Conservation (phyloP, 2,113 vertebrate genomes). For the Diphyllodes magnificus region DNA sequence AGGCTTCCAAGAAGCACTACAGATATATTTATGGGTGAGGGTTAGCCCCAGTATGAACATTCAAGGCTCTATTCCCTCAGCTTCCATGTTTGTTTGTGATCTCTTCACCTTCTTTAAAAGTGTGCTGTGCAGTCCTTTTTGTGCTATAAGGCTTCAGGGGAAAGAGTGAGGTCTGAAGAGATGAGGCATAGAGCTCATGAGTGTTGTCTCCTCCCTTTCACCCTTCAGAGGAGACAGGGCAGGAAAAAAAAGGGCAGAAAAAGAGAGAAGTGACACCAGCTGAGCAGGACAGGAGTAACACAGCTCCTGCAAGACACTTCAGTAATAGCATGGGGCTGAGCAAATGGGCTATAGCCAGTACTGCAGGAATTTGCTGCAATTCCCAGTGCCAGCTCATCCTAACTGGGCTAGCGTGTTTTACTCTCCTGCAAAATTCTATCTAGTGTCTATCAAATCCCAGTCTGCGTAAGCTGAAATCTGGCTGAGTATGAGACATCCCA, state of each 20-base stretch:
- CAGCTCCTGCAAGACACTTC: not conserved
- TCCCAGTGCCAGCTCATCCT: not conserved
- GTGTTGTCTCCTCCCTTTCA: not conserved
- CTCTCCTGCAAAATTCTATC: not conserved
- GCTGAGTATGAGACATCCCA: not conserved
- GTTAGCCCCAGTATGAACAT: not conserved
- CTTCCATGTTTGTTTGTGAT: not conserved
- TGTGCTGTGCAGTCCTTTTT: not conserved
- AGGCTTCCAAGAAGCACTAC: not conserved
- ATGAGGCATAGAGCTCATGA: not conserved
- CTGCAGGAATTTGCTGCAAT: not conserved
- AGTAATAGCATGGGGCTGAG: not conserved
- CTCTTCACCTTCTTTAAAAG: not conserved
- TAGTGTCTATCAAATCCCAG: not conserved
- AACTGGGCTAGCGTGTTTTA: not conserved
- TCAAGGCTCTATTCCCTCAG: not conserved
- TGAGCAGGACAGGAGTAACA: not conserved
- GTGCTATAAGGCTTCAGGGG: not conserved
- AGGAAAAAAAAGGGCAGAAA: not conserved
- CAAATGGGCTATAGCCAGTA: not conserved
- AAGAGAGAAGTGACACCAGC: not conserved
- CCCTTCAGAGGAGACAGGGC: not conserved
- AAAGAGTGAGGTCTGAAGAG: not conserved
- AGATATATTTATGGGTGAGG: not conserved
- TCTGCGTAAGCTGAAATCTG: not conserved